Evolutionary conservation across 2,797 vertebrate genomes (phyloP), one percentile per base, ranked within the genome.

Genomic region (Danio aesculapii): DNA sequence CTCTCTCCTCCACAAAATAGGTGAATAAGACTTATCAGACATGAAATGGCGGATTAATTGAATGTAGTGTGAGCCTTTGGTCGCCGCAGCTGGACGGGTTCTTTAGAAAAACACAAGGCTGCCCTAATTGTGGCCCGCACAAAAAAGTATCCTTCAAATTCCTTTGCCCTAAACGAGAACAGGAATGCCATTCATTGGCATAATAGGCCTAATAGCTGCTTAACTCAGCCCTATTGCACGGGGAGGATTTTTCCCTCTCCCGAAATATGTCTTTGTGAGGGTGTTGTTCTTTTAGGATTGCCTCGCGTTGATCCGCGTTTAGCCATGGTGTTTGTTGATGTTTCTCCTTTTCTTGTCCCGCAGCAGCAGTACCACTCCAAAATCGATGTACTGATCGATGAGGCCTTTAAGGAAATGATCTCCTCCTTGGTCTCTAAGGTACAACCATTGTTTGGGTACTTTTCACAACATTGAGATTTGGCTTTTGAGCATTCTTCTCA

Each of bases 111-210:
- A 95, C 93, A 94, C 95, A 93, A 90, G 90, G 93, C 93, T 95
- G 95, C 94, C 94, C 94, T 97, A 96, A 98, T 97, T 98, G 96
- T 92, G 85, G 92, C 91, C 92, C 89, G 92, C 94, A 97, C 95
- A 98, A 97, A 98, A 30, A 97, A 95, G 94, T 97, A 97, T 97
- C 96, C 96, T 98, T 98, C 96, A 95, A 94, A 98, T 98, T 98
- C 96, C 96, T 96, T 94, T 16, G 92, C 93, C 94, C 92, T 97
- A 94, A 95, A 96, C 93, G 89, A 94, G 92, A 95, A 92, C 92
- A 92, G 94, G 94, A 96, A 95, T 95, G 95, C 95, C 93, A 94
- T 97, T 97, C 95, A 96, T 88, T 86, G 88, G 81, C 93, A 96
- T 95, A 97, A 97, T 95, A 95, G 94, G 92, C 95, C 95, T 92